Evolutionary conservation across 2,797 vertebrate genomes (phyloP).

Genomic region (Discoglossus pictus): DNA sequence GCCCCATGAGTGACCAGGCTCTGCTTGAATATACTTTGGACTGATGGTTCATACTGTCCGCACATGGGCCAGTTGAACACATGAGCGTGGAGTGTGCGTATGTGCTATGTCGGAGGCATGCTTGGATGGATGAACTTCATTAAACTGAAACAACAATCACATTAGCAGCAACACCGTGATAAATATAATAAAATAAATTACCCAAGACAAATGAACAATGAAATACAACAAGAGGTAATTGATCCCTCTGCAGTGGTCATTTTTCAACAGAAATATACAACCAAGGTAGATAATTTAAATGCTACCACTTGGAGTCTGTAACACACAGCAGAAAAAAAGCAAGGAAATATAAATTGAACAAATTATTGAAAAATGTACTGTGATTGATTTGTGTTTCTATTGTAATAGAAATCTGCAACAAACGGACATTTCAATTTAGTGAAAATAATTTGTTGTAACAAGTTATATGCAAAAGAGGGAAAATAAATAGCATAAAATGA

Average conservation of each 20-base stretch:
- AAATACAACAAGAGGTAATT: slow-evolving; percentile 20
- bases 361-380: background rate
- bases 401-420: too few species aligned
- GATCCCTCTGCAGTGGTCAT: slow-evolving; percentile 30
- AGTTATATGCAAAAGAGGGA: too few species aligned
- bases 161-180: slow-evolving; percentile 20
- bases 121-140: slow-evolving; percentile 8
- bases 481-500: too few species aligned
- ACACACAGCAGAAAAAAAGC: background rate
- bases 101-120: background rate
- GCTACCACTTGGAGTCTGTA: background rate
- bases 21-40: too few species aligned
- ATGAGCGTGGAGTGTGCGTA: too few species aligned
- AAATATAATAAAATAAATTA: slow-evolving; percentile 31
- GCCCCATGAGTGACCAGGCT: too few species aligned
- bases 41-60: too few species aligned
- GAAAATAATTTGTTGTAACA: too few species aligned
- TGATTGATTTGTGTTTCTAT: too few species aligned
- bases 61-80: too few species aligned
- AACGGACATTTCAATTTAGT: too few species aligned
- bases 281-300: slow-evolving; percentile 1
- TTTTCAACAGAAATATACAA: slow-evolving; percentile 19
- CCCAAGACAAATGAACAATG: slow-evolving; percentile 26
- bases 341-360: background rate
- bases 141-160: slow-evolving; percentile 24